Conservation (phyloP, 2,888 invertebrate genomes). For the Heteromurus nitidus region DNA sequence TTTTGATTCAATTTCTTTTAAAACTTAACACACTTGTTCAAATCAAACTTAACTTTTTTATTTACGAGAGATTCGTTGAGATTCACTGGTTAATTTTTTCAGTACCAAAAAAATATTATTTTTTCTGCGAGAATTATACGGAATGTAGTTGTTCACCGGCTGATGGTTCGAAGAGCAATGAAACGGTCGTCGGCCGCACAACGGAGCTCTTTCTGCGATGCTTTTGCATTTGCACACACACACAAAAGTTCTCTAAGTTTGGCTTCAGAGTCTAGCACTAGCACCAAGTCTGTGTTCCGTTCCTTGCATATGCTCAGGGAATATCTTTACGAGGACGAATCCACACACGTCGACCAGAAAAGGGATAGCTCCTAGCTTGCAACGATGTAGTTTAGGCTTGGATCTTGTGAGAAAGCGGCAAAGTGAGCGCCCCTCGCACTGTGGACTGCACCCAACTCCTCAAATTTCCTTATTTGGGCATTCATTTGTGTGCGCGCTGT, state of each 20-base stretch:
- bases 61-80: not conserved
- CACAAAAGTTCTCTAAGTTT: conserved; percentile 17
- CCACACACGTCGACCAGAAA: too few species aligned
- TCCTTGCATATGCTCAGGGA: too few species aligned
- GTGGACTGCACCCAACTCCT: conserved; percentile 58
- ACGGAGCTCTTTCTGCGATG: too few species aligned
- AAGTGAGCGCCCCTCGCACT: conserved; percentile 34
- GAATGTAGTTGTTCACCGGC: conserved; percentile 43
- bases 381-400: too few species aligned
- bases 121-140: not conserved
- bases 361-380: too few species aligned
- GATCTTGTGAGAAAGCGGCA: conserved; percentile 36
- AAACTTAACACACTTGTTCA: not conserved
- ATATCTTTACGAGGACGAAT: too few species aligned
- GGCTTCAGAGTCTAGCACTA: too few species aligned
- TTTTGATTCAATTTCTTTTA: conserved; percentile 74
- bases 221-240: too few species aligned
- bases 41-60: conserved; percentile 8
- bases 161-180: conserved; percentile 38
- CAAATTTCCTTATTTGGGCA: conserved; percentile 60
- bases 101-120: conserved; percentile 6
- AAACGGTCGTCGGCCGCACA: conserved; percentile 49
- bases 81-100: conserved; percentile 22
- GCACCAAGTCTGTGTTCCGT: too few species aligned
- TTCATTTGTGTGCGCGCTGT: conserved; percentile 39